Evolutionary conservation across 2,797 vertebrate genomes (phyloP), one percentile per base, ranked within the genome.

Genomic region (Chaetophractus vellerosus): DNA sequence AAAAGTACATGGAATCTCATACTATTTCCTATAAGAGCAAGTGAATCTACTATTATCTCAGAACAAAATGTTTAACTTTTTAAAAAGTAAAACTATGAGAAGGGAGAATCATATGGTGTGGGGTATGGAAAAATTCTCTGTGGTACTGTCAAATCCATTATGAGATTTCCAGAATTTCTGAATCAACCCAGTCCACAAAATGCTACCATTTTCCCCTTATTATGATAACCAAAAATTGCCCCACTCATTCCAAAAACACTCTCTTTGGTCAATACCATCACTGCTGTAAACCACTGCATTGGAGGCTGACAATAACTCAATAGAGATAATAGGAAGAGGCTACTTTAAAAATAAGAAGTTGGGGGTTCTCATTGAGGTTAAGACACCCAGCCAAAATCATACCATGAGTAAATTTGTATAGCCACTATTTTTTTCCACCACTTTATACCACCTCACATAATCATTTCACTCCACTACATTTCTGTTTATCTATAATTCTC

Each of bases 91-190:
- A 23, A 64, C 18, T 15, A 31, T 82, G 18, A 28, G 28, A 0
- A 2, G 9, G 9, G 50, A 38, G 48, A 80, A 24, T 31, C 57
- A 61, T 11, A 38, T 41, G 41, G 19, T 24, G 21, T 28, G 57
- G 38, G 28, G 19, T 31, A 8, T 45, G 28, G 57, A 38, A 45
- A 64, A 36, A 68, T 66, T 75, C 31, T 57, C 23, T 66, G 11
- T 38, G 38, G 38, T 38, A 3, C 6, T 38, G 38, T 38, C 38
- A 38, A 38, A 38, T 38, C 38, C 38, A 38, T 38, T 38, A 6
- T 38, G 38, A 38, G 21, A 88, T 80, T 28, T 64, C 50, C 76
- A 68, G 72, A 88, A 88, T 57, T 75, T 55, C 75, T 93, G 48
- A 68, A 68, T 88, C 38, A 69, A n/a, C 18, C 21, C n/a, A 57